Evolutionary conservation across 1,140 invertebrate species (phyloP).

Genomic region (Bombus difficillimus): DNA sequence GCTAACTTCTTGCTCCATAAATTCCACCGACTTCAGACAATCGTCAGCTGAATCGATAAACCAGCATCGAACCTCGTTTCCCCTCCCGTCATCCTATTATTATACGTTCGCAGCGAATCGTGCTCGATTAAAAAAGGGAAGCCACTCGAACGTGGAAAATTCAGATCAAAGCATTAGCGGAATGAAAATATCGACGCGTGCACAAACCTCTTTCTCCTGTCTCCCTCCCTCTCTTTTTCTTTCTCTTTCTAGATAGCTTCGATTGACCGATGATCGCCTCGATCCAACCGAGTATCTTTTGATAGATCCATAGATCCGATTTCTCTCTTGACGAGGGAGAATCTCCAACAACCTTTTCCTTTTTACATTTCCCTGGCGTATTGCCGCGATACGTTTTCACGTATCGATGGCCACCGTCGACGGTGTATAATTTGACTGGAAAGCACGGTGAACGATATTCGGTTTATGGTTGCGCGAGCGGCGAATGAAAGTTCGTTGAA

Average conservation of each 20-base stretch:
- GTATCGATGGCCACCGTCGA: slow-evolving; percentile 26
- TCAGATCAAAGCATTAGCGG: slow-evolving; percentile 31
- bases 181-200: slow-evolving; percentile 28
- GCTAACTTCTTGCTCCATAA: background rate
- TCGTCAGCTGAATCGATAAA: slow-evolving; percentile 9
- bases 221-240: background rate
- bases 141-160: slow-evolving; percentile 22
- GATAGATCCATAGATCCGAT: background rate
- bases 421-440: slow-evolving; percentile 18
- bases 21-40: background rate
- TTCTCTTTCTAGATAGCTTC: background rate
- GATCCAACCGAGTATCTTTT: background rate
- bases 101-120: slow-evolving; percentile 11
- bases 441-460: slow-evolving; percentile 23
- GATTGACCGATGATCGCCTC: background rate
- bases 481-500: slow-evolving; percentile 8
- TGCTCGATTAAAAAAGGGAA: slow-evolving; percentile 6
- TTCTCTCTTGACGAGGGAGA: background rate
- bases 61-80: background rate
- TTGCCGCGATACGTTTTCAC: slow-evolving; percentile 20
- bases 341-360: background rate
- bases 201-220: background rate
- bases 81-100: background rate
- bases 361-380: slow-evolving; percentile 13
- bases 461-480: slow-evolving; percentile 26